Percentiles rank a stretch among this genome's conserved stretches.
These are phyloP conservation scores for Scophthalmus maximus DNA, from an alignment of 2,113 vertebrate species.

Conservation along the genomic window DNA sequence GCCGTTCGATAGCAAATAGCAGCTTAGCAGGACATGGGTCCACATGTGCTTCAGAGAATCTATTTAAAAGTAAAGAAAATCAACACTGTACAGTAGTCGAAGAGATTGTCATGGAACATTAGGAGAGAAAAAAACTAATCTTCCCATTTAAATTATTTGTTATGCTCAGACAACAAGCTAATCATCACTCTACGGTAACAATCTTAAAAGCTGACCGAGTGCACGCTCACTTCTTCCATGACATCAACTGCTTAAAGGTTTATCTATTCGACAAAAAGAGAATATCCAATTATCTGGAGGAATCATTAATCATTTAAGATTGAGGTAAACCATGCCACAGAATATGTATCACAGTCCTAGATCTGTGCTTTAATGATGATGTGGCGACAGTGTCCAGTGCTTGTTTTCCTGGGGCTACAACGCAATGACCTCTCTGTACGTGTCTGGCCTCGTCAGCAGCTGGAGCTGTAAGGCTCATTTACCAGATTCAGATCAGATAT, in stretches of 20 bases:
- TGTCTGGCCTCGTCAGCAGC: constrained; percentile 70
- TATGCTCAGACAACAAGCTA: not conserved
- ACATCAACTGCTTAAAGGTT: constrained; percentile 1
- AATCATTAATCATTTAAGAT: constrained; percentile 25
- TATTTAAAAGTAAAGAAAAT: constrained; percentile 16
- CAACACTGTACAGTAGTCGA: constrained; percentile 5
- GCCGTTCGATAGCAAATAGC: not conserved
- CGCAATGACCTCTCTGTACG: constrained; percentile 45
- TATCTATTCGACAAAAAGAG: too few species aligned
- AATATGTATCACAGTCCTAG: not conserved
- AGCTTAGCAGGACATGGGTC: not conserved
- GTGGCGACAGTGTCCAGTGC: constrained; percentile 36
- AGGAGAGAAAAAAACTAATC: not conserved
- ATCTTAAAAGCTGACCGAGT: not conserved
- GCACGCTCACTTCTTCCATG: not conserved
- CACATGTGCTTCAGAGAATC: not conserved
- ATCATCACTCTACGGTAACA: not conserved
- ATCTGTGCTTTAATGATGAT: constrained; percentile 35
- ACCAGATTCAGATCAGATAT: constrained; percentile 79
- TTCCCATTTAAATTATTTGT: not conserved
- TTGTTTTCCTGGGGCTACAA: constrained; percentile 36
- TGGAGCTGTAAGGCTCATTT: constrained; percentile 79
- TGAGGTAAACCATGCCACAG: not conserved
- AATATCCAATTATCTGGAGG: constrained; percentile 14
- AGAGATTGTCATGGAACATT: constrained; percentile 9